A percentile compares a stretch with the other conserved stretches of the same genome.
phyloP scores from a whole-genome alignment of 2,113 vertebrate species.

The Megatriorchis doriae region DNA sequence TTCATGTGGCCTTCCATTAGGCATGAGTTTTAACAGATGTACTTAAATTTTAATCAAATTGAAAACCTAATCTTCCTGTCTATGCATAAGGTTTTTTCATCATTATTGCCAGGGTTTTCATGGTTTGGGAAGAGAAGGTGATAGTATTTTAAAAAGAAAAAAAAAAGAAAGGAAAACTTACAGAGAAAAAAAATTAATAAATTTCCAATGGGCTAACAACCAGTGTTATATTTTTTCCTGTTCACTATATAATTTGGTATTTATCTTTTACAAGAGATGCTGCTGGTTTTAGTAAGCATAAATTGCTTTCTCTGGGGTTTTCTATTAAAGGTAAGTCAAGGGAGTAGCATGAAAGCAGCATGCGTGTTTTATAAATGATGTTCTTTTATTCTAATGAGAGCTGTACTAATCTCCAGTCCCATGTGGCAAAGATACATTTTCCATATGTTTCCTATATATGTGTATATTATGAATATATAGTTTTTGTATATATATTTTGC shows the following conservation, averaged over 20 bases:
- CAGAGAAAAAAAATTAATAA: background rate
- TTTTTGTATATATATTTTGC: background rate
- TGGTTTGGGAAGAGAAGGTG: background rate
- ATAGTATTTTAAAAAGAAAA: background rate
- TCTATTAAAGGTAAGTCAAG: background rate
- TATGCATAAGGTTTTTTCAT: background rate
- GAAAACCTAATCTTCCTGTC: background rate
- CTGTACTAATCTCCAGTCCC: background rate
- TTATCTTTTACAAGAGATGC: constrained; percentile 27
- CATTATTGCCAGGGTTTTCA: background rate
- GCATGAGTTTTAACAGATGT: background rate
- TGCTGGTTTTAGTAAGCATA: background rate
- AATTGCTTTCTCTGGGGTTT: constrained; percentile 16
- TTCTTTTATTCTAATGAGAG: background rate
- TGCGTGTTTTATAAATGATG: constrained; percentile 22
- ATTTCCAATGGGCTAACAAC: background rate
- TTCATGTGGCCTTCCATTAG: background rate
- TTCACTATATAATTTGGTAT: background rate
- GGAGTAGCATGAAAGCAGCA: background rate
- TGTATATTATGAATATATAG: background rate
- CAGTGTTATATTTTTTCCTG: background rate
- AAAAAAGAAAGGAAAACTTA: background rate
- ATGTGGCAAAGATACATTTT: background rate
- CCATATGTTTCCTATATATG: background rate
- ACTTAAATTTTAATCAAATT: background rate